Conservation (phyloP, 2,797 vertebrate genomes). For the Crenichthys baileyi region DNA sequence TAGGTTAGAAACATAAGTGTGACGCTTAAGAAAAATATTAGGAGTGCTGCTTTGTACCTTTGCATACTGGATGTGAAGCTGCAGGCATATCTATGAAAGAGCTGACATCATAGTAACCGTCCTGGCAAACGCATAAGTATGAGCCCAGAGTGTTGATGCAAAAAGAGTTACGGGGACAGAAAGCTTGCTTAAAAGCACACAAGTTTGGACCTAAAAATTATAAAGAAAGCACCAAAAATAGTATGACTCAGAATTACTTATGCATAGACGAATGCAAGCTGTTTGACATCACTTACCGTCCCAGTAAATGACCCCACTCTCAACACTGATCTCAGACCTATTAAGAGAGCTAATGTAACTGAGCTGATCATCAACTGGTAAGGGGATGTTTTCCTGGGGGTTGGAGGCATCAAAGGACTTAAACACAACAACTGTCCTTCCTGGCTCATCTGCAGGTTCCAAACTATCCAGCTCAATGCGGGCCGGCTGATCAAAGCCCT, state of each 20-base stretch:
- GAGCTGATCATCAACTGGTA: slow-evolving; percentile 45
- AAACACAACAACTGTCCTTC: slow-evolving; percentile 53
- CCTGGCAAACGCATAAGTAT: slow-evolving; percentile 67
- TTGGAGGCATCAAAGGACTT: slow-evolving; percentile 46
- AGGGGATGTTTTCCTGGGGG: neutral
- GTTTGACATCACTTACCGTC: slow-evolving; percentile 48
- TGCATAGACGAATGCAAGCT: neutral
- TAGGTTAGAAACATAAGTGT: too few species aligned
- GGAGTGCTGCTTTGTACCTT: slow-evolving; percentile 47
- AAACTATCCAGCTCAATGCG: slow-evolving; percentile 48
- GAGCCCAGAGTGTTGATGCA: slow-evolving; percentile 78
- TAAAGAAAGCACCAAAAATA: neutral
- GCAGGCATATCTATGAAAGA: slow-evolving; percentile 9
- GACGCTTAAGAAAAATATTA: neutral
- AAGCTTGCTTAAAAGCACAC: slow-evolving; percentile 35
- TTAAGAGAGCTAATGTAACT: slow-evolving; percentile 52
- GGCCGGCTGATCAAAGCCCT: slow-evolving; percentile 25
- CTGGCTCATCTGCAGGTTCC: slow-evolving; percentile 29
- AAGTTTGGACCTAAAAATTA: slow-evolving; percentile 67
- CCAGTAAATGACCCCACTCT: slow-evolving; percentile 63
- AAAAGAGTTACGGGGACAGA: slow-evolving; percentile 63
- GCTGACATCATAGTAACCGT: slow-evolving; percentile 70
- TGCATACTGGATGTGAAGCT: slow-evolving; percentile 55
- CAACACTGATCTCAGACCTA: slow-evolving; percentile 28
- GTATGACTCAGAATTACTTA: neutral